A percentile compares a stretch with the other conserved stretches of the same genome.
Conservation (phyloP, 2,888 invertebrate species). For the Athetis lepigone region DNA sequence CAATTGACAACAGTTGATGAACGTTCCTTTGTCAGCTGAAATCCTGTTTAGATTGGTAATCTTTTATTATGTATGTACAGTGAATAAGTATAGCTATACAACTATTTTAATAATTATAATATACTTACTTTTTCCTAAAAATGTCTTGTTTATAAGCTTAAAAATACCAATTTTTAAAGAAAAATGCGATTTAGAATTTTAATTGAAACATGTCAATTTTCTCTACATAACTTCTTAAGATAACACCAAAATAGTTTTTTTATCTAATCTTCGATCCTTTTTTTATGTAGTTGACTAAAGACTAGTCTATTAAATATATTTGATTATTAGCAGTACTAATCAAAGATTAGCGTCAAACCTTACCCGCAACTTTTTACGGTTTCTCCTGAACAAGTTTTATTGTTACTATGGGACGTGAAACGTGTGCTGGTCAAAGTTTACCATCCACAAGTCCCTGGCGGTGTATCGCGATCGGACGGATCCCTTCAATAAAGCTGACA, state of each 20-base stretch:
- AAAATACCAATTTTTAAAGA: neutral
- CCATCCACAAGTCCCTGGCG: slow-evolving; percentile 26
- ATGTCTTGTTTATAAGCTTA: neutral
- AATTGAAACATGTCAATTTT: neutral
- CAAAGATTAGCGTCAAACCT: neutral
- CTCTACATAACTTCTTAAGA: neutral
- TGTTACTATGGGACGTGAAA: slow-evolving; percentile 5
- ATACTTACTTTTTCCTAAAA: neutral
- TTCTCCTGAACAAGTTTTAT: slow-evolving; percentile 2
- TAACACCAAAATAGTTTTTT: neutral
- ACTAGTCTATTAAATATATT: neutral
- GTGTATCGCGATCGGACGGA: slow-evolving; percentile 74
- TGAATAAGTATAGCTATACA: neutral
- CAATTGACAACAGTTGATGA: slow-evolving; percentile 45
- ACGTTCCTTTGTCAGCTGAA: slow-evolving; percentile 31
- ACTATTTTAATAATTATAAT: neutral
- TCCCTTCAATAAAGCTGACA: slow-evolving; percentile 81
- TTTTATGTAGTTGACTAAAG: neutral
- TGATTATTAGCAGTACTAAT: neutral
- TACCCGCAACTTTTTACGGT: neutral
- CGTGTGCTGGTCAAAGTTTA: slow-evolving; percentile 29
- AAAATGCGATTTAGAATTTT: neutral
- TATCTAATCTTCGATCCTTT: neutral
- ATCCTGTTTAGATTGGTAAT: slow-evolving; percentile 27
- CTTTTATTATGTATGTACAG: slow-evolving; percentile 4